phyloP scores from a whole-genome alignment of 2,113 vertebrate species.

The Hystrix brachyura region DNA sequence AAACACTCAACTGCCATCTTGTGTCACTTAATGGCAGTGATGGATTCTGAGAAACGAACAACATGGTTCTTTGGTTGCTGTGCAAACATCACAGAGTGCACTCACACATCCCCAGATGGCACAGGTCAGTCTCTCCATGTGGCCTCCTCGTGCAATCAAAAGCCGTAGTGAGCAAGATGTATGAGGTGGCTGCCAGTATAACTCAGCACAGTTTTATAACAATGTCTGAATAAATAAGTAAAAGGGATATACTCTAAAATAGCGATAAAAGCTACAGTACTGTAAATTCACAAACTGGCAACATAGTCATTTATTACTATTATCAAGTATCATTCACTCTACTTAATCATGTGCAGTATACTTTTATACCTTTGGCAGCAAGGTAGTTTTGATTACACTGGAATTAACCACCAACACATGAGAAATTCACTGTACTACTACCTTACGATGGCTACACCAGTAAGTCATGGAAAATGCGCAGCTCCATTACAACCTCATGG shows the following conservation, averaged over 20 bases:
- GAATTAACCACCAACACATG: not conserved
- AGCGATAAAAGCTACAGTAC: not conserved
- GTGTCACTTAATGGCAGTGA: not conserved
- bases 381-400: not conserved
- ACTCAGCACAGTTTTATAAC: not conserved
- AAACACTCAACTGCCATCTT: not conserved
- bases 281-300: not conserved
- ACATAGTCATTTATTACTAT: not conserved
- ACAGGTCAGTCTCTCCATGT: not conserved
- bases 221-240: not conserved
- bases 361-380: not conserved
- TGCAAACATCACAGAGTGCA: not conserved
- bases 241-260: not conserved
- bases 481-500: not conserved
- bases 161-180: not conserved
- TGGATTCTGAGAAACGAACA: not conserved
- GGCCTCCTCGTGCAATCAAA: not conserved
- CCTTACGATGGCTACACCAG: not conserved
- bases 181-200: not conserved
- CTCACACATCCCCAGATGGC: not conserved
- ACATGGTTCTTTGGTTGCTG: not conserved
- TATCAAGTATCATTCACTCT: not conserved
- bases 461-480: not conserved
- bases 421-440: not conserved
- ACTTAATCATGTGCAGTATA: not conserved